Conservation (phyloP, 1,140 invertebrate species). For the Diachasma alloeum region DNA sequence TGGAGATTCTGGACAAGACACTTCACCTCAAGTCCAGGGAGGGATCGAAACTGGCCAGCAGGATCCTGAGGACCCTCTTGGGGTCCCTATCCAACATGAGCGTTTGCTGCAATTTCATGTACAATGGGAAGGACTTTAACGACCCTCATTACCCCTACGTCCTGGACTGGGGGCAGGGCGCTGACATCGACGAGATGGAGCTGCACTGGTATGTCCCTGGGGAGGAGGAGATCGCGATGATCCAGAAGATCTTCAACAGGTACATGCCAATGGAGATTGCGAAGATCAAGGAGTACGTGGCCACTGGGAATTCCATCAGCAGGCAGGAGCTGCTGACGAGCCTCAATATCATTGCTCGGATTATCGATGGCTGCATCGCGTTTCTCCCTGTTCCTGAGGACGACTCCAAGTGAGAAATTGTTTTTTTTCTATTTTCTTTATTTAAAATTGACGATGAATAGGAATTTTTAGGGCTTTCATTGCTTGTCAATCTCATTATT, state of each 20-base stretch:
- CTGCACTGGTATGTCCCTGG: conserved; percentile 82
- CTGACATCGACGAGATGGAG: conserved; percentile 72
- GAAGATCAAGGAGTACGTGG: conserved; percentile 65
- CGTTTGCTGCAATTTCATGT: conserved; percentile 73
- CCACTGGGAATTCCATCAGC: conserved; percentile 48
- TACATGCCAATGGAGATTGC: conserved; percentile 71
- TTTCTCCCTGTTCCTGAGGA: conserved; percentile 72
- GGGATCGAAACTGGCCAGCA: conserved; percentile 68
- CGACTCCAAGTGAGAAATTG: too few species aligned
- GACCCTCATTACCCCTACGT: conserved; percentile 79
- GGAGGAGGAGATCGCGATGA: conserved; percentile 73
- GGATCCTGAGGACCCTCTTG: conserved; percentile 65
- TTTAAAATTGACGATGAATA: too few species aligned
- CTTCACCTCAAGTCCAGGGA: conserved; percentile 72
- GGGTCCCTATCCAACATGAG: conserved; percentile 69
- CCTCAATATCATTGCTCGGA: conserved; percentile 56
- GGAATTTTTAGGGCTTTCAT: too few species aligned
- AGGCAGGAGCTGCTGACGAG: conserved; percentile 65
- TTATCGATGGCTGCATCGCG: conserved; percentile 65
- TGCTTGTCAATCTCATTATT: too few species aligned
- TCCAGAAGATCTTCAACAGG: conserved; percentile 71
- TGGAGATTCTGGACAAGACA: conserved; percentile 70
- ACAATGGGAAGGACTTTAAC: conserved; percentile 68
- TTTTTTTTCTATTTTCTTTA: too few species aligned
- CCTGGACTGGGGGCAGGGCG: conserved; percentile 83